phyloP scores from a whole-genome alignment of 2,888 invertebrate species.

The Tryphoninae sp. region DNA sequence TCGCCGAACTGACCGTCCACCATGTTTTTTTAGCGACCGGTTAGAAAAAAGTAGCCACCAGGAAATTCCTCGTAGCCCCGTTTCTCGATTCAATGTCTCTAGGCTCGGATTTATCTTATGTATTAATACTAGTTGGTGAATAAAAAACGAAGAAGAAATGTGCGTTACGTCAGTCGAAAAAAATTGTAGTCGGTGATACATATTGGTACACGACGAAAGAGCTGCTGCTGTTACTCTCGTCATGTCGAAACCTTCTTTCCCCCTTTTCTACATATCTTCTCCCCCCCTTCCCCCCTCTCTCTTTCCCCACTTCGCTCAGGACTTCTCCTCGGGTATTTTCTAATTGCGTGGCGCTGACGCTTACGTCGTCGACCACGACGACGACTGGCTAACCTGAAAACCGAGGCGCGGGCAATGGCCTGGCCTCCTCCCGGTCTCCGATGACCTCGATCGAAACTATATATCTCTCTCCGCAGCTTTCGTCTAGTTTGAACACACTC shows the following conservation, averaged over 20 bases:
- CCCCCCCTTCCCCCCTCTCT: slow-evolving; percentile 10
- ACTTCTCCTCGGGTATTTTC: slow-evolving; percentile 72
- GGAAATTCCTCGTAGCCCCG: too few relatives aligned
- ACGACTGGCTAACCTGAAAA: slow-evolving; percentile 77
- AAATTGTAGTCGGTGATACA: slow-evolving; percentile 37
- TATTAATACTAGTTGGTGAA: neutral
- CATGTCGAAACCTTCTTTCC: slow-evolving; percentile 55
- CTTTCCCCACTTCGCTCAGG: slow-evolving; percentile 37
- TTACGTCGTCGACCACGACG: slow-evolving; percentile 59
- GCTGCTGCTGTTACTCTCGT: slow-evolving; percentile 45
- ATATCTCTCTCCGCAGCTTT: slow-evolving; percentile 60
- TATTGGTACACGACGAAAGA: slow-evolving; percentile 35
- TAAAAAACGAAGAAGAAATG: slow-evolving; percentile 6
- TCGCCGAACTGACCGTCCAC: neutral
- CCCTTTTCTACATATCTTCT: slow-evolving; percentile 20
- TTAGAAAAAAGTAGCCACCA: too few relatives aligned
- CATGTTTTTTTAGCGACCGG: too few relatives aligned
- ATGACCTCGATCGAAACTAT: slow-evolving; percentile 80
- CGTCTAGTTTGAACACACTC: slow-evolving; percentile 60
- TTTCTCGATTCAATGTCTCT: neutral
- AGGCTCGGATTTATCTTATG: neutral
- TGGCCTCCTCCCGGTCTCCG: slow-evolving; percentile 79
- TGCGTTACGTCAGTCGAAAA: slow-evolving; percentile 34
- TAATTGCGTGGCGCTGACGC: slow-evolving; percentile 75
- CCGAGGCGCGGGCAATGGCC: slow-evolving; percentile 81